Evolutionary conservation across 2,113 vertebrate species (phyloP), one percentile per base, ranked within the genome.

Genomic region (zebrafish (Danio rerio)): DNA sequence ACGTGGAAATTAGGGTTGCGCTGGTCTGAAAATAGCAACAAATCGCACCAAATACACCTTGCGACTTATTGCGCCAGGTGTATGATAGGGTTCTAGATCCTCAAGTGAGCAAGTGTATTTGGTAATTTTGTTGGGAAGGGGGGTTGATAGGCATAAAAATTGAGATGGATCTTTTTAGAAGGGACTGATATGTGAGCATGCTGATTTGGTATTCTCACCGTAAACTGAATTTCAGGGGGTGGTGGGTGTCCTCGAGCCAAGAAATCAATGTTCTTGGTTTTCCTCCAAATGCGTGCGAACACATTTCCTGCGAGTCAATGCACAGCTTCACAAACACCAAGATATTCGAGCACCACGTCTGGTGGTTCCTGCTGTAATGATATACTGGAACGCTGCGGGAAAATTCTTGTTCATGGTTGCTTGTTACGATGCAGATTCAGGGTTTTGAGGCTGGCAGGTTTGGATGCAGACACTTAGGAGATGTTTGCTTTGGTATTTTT

Each of bases 231-330:
- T 56, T 42, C 20, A 43, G 18, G 21, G 40, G 16, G 16, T 66
- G 49, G 40, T 73, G 59, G 18, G 63, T 70, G 73, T 59, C 42
- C 42, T 1, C 2, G 16, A 78, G 31, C 43, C 55, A 71, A 53
- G 61, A 72, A 71, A 72, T 78, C 52, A 66, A 45, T 79, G 21
- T 65, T 66, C 21, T 66, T 79, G 49, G 16, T 79, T 55, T 79
- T 8, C 49, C 49, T 53, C 61, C 31, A 79, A 68, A 78, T 53
- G 21, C 76, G 40, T 53, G 6, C 77, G 53, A 78, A 66, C 62
- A 66, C 10, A 43, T 16, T 65, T 79, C 11, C 50, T 66, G 62
- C 4, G 10, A 66, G 61, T 42, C 61, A 79, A 20, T 79, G 50
- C 61, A 50, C 84, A 63, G 56, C 12, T 47, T 7, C 59, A 65